Evolutionary conservation across 2,113 vertebrate species (phyloP).

Genomic region (Oreochromis tanganicae): DNA sequence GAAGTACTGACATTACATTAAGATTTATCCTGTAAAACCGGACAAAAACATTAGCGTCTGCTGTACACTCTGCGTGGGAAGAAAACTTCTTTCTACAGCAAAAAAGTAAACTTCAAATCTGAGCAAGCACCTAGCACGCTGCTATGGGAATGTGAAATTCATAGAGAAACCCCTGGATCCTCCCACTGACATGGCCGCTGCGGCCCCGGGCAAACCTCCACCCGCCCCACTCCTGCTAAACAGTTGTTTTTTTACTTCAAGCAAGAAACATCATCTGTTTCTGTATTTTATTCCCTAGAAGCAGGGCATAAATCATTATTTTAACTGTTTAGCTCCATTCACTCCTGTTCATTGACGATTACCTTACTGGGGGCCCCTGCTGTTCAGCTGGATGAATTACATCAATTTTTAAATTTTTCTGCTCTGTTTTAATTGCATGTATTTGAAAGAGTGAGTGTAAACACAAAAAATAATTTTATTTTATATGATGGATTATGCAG

Average conservation of each 20-base stretch:
- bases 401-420: background rate
- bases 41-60: background rate
- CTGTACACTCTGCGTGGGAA: background rate
- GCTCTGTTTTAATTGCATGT: too few species aligned
- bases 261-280: background rate
- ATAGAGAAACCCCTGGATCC: background rate
- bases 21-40: background rate
- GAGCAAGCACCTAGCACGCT: background rate
- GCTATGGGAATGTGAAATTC: background rate
- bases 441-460: background rate
- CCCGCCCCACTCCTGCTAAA: background rate
- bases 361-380: background rate
- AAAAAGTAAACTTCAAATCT: fast-evolving
- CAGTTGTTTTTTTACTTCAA: background rate
- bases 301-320: background rate
- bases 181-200: background rate
- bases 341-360: background rate
- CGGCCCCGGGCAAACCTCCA: background rate
- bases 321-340: background rate
- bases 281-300: background rate
- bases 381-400: background rate
- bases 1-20: background rate
- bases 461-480: background rate
- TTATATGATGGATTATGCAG: background rate
- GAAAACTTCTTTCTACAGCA: background rate